Evolutionary conservation across 2,888 invertebrate species (phyloP).

Genomic region (Ochlodes sylvanus): DNA sequence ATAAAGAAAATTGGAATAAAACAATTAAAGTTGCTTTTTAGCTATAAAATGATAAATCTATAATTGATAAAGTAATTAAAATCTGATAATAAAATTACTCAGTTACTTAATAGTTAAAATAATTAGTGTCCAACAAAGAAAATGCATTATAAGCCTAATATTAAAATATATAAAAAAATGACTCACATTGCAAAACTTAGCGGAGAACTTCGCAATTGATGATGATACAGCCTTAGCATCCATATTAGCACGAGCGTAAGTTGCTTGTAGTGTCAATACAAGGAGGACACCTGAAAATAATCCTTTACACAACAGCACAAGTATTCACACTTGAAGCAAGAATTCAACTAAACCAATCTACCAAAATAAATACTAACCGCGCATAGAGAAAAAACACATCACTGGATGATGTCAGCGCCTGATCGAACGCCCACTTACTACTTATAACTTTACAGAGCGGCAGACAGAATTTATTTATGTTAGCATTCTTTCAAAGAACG

Average conservation of each 20-base stretch:
- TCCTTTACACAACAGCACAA: conserved; percentile 2
- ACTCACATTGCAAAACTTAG: conserved; percentile 82
- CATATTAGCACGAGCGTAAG: conserved; percentile 57
- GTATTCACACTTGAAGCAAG: conserved; percentile 1
- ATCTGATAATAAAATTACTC: too few species aligned
- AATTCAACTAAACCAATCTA: conserved; percentile 11
- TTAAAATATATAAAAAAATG: neutral
- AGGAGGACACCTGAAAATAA: conserved; percentile 36
- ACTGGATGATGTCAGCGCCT: conserved; percentile 22
- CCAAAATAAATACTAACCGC: conserved; percentile 2
- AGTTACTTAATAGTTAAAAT: too few species aligned
- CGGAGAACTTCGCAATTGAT: conserved; percentile 71
- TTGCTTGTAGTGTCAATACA: conserved; percentile 35
- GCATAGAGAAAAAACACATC: neutral
- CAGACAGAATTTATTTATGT: neutral
- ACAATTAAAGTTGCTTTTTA: too few species aligned
- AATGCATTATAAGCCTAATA: neutral
- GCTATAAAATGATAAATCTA: too few species aligned
- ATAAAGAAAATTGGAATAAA: too few species aligned
- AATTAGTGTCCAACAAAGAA: too few species aligned
- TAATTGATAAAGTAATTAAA: too few species aligned
- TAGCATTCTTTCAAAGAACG: neutral
- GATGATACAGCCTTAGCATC: conserved; percentile 67
- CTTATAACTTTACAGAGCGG: neutral
- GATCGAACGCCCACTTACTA: conserved; percentile 10